Evolutionary conservation across 2,113 vertebrate genomes (phyloP).

Genomic region (Lutjanus erythropterus): DNA sequence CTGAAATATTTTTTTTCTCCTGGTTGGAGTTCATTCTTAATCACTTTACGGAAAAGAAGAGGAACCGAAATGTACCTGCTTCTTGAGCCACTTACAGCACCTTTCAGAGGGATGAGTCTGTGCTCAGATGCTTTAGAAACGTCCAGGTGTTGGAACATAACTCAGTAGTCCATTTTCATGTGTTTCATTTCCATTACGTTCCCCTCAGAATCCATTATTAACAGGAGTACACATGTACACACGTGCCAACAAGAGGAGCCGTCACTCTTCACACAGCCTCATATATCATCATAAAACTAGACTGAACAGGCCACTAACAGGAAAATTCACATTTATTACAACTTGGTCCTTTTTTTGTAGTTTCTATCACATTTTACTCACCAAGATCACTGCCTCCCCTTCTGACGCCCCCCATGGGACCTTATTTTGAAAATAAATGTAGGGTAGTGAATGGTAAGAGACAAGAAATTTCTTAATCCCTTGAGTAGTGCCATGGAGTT

Average conservation of each 20-base stretch:
- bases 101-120: not conserved
- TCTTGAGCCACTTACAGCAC: not conserved
- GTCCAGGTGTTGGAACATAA: not conserved
- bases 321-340: not conserved
- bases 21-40: not conserved
- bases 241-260: conserved; percentile 12
- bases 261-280: not conserved
- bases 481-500: too few relatives aligned
- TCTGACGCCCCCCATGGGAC: too few relatives aligned
- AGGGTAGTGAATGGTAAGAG: too few relatives aligned
- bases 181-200: not conserved
- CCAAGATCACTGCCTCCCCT: too few relatives aligned
- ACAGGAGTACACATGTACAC: conserved; percentile 11
- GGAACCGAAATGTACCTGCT: not conserved
- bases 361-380: not conserved
- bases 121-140: not conserved
- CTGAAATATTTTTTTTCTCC: too few relatives aligned
- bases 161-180: not conserved
- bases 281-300: not conserved
- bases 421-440: too few relatives aligned
- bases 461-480: too few relatives aligned
- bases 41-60: not conserved
- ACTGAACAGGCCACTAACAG: not conserved
- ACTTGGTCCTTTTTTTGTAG: not conserved
- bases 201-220: not conserved